These are phyloP conservation scores for Heterodera carotae DNA, from an alignment of 1,140 invertebrate genomes.

Conservation along the genomic window DNA sequence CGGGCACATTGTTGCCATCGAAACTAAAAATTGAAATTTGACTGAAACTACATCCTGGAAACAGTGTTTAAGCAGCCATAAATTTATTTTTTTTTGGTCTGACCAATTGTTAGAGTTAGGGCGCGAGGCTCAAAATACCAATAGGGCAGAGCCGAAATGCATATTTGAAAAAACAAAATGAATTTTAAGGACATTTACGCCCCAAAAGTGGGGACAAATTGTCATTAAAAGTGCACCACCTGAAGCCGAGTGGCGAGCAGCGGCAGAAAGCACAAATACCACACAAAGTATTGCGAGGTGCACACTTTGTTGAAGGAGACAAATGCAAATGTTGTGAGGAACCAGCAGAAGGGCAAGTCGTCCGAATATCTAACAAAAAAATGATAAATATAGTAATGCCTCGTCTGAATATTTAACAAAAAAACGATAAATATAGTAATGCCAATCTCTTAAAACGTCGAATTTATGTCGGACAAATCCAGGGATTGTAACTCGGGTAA, in stretches of 20 bases:
- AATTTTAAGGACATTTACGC: too few relatives aligned
- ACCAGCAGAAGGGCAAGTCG: constrained; percentile 81
- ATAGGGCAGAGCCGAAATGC: too few relatives aligned
- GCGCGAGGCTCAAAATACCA: too few relatives aligned
- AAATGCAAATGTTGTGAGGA: constrained; percentile 81
- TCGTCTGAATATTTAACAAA: background rate
- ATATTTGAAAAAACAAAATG: too few relatives aligned
- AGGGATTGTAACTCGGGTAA: too few relatives aligned
- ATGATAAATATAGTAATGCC: background rate
- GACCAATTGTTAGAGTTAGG: too few relatives aligned
- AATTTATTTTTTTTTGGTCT: too few relatives aligned
- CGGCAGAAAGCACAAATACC: constrained; percentile 87
- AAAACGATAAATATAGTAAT: too few relatives aligned
- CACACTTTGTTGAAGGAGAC: constrained; percentile 94
- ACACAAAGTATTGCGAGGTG: constrained; percentile 96
- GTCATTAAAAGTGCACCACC: constrained; percentile 30
- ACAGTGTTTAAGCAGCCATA: too few relatives aligned
- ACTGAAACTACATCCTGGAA: background rate
- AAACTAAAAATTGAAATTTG: constrained; percentile 47
- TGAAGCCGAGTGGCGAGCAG: constrained; percentile 69
- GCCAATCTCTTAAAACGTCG: too few relatives aligned
- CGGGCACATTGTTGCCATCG: constrained; percentile 12
- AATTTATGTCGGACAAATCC: too few relatives aligned
- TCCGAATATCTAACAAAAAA: constrained; percentile 61
- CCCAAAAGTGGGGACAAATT: too few relatives aligned